phyloP scores from a whole-genome alignment of 2,113 vertebrate species.

The Mola mola region DNA sequence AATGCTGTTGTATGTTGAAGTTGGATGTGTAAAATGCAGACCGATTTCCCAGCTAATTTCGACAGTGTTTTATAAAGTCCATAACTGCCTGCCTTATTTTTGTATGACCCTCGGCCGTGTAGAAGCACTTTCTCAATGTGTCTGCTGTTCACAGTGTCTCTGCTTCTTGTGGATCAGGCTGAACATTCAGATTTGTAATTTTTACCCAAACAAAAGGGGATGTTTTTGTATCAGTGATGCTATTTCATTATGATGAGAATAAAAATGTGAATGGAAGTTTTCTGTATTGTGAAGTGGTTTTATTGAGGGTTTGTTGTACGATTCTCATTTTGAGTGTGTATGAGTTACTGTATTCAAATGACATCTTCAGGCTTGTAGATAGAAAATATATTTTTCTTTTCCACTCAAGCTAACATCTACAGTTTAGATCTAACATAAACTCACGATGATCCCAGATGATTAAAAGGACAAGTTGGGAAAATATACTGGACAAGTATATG shows the following conservation, averaged over 20 bases:
- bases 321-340: neutral
- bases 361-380: no score
- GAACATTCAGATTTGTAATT: conserved; percentile 68
- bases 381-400: no score
- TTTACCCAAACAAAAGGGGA: conserved; percentile 63
- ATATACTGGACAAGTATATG: neutral
- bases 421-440: conserved; percentile 59
- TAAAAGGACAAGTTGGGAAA: conserved; percentile 6
- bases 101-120: conserved; percentile 37
- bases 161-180: conserved; percentile 64
- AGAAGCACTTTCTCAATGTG: conserved; percentile 45
- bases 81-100: conserved; percentile 58
- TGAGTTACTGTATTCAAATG: no score
- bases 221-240: conserved; percentile 77
- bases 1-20: conserved; percentile 23
- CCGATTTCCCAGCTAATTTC: conserved; percentile 10
- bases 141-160: conserved; percentile 52
- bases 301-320: no score
- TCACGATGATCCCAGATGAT: conserved; percentile 45
- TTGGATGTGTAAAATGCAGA: conserved; percentile 29
- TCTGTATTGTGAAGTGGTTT: neutral
- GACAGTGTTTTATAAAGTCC: conserved; percentile 33
- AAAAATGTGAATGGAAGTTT: conserved; percentile 71
- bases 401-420: conserved; percentile 47
- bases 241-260: conserved; percentile 79